These are phyloP conservation scores for Drosophila seguyi DNA, from an alignment of 1,140 invertebrate genomes.

Conservation along the genomic window DNA sequence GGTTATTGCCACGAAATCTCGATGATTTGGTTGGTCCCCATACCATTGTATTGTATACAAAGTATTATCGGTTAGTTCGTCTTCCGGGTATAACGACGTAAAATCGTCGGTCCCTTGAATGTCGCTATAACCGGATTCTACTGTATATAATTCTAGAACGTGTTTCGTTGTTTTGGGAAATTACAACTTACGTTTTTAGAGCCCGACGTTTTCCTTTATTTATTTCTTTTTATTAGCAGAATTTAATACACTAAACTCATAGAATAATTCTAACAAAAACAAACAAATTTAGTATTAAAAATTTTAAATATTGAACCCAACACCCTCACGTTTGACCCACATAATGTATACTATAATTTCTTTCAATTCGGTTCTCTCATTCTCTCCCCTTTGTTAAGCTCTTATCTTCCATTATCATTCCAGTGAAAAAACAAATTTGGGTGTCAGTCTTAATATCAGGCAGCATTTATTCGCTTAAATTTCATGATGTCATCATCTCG, in stretches of 20 bases:
- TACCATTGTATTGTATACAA: too few species aligned
- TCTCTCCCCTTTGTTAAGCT: conserved; percentile 14
- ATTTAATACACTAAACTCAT: neutral
- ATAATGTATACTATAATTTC: neutral
- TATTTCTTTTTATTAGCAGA: neutral
- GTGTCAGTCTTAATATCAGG: conserved; percentile 23
- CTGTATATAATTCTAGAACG: too few species aligned
- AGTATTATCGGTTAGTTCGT: too few species aligned
- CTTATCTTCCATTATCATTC: conserved; percentile 33
- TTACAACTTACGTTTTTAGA: neutral
- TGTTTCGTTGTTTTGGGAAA: too few species aligned
- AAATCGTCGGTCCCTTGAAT: too few species aligned
- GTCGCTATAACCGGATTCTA: too few species aligned
- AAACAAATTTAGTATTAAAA: neutral
- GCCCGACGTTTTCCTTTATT: too few species aligned
- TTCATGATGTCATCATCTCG: conserved; percentile 35
- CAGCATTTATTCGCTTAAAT: conserved; percentile 8
- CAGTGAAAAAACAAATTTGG: conserved; percentile 14
- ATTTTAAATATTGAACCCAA: neutral
- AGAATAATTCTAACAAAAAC: neutral
- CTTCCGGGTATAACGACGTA: too few species aligned
- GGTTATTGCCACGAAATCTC: too few species aligned
- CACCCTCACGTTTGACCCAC: conserved; percentile 26
- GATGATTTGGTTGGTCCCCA: too few species aligned
- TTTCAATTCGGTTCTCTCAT: neutral